Evolutionary conservation across 1,140 invertebrate species (phyloP).

Genomic region (Amyelois transitella): DNA sequence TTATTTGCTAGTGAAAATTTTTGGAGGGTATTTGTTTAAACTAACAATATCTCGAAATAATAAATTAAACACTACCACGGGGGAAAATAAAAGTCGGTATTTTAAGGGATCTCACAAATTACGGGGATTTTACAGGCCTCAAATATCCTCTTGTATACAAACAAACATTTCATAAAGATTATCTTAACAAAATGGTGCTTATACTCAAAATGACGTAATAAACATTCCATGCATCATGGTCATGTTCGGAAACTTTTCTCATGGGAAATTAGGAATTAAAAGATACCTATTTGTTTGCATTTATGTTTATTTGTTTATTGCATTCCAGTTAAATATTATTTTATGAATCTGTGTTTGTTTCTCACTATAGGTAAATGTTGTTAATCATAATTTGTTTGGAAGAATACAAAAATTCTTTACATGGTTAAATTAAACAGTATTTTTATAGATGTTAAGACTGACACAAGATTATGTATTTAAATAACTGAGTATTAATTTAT

Average conservation of each 20-base stretch:
- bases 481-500: conserved; percentile 56
- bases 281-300: conserved; percentile 32
- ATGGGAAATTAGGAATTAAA: neutral
- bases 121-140: no score
- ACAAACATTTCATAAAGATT: no score
- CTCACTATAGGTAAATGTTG: conserved; percentile 23
- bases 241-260: neutral
- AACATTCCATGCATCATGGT: conserved; percentile 11
- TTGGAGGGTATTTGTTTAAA: neutral
- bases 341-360: conserved; percentile 32
- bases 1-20: neutral
- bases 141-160: no score
- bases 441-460: conserved; percentile 69
- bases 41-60: no score
- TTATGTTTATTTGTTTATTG: conserved; percentile 19
- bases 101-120: neutral
- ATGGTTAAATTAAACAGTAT: conserved; percentile 57
- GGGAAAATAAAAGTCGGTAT: neutral
- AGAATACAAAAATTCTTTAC: conserved; percentile 16
- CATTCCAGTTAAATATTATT: conserved; percentile 37
- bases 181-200: conserved; percentile 13
- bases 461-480: conserved; percentile 63
- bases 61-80: no score
- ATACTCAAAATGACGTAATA: neutral
- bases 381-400: conserved; percentile 24